Evolutionary conservation across 2,888 invertebrate species (phyloP), one percentile per base, ranked within the genome.

Genomic region (Andrena trimmerana): DNA sequence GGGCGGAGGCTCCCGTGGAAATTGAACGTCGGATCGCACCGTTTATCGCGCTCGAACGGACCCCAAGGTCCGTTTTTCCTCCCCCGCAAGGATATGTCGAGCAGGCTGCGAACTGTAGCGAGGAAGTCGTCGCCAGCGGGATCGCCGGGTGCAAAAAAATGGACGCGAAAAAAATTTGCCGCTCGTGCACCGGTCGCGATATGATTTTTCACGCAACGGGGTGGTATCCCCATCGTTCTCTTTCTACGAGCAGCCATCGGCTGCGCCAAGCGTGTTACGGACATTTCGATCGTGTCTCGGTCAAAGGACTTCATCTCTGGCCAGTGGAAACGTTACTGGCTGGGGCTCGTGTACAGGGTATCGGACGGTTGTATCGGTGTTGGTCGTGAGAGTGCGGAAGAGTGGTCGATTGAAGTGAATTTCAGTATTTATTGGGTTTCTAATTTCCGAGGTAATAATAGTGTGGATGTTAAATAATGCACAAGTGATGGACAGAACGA

Each of bases 1-100:
- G 24, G 62, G 10, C 29, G 8, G 20, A 16, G n/a, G 36, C 36
- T 54, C 68, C 8, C 20, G 42, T 68, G 36, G 74, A 81, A 81
- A 84, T 84, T 82, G 78, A 82, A 75, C 78, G 59, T 67, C 60
- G 66, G 33, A 72, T 77, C 69, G 65, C 36, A 16, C 50, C 77
- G 77, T 83, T 83, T 81, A 81, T 82, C 82, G 75, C 71, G 48
- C 63, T 57, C 50, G 70, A 82, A 68, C 78, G 71, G 71, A 82
- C 70, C 31, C 59, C 62, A 5, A 48, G 57, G 54, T 57, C 65
- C 42, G 66, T 69, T 76, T 66, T 63, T n/a, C 20, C 52, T n/a
- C 66, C 10, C 31, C 42, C 4, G 0, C 57, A 4, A 10, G 54
- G 54, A 57, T 24, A 20, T 1, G 50, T 42, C 42, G 48, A 27